Evolutionary conservation across 2,797 vertebrate species (phyloP).

Genomic region (Clarias pachynema): DNA sequence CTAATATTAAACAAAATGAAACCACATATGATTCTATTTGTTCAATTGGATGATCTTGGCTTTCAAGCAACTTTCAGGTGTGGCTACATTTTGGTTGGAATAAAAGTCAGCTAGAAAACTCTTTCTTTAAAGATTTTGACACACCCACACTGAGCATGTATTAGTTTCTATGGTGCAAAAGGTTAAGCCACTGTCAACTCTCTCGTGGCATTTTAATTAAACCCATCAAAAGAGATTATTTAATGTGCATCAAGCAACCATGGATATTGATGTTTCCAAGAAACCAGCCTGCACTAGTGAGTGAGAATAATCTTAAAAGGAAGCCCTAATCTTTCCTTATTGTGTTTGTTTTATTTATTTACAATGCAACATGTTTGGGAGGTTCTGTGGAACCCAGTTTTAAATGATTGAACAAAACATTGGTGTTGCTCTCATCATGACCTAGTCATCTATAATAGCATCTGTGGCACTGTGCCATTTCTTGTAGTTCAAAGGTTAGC

Average conservation of each 20-base stretch:
- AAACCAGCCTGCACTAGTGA: not conserved
- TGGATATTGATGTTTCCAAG: not conserved
- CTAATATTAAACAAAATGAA: not conserved
- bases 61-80: not conserved
- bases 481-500: not conserved
- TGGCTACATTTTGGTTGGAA: not conserved
- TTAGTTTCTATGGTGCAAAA: not conserved
- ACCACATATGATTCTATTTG: not conserved
- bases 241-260: not conserved
- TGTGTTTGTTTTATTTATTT: not conserved
- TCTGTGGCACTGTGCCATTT: not conserved
- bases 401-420: not conserved
- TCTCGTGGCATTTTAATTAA: not conserved
- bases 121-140: not conserved
- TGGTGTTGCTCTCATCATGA: not conserved
- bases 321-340: not conserved
- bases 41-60: not conserved
- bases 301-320: not conserved
- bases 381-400: not conserved
- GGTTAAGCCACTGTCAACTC: not conserved
- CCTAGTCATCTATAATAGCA: not conserved
- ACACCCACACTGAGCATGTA: not conserved
- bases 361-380: not conserved
- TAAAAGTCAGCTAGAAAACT: not conserved
- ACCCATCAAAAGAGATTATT: not conserved